Percentiles rank a stretch among this genome's conserved stretches.
Evolutionary conservation across 2,113 vertebrate genomes (phyloP).

Genomic region (Callospermophilus lateralis): DNA sequence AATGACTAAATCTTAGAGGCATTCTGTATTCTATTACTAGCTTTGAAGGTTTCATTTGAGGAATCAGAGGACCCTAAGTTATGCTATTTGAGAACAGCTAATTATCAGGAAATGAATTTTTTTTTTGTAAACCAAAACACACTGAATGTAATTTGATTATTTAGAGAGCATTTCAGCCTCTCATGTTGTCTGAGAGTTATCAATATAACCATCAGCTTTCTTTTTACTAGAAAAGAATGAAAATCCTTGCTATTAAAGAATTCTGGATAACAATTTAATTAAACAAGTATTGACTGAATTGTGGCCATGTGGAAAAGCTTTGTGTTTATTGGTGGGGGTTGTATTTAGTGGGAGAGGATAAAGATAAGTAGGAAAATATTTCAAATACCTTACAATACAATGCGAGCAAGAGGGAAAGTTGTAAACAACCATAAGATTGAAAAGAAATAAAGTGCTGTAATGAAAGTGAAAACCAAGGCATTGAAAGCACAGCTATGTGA

Average conservation of each 20-base stretch:
- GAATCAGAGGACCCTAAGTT: background rate
- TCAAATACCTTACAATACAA: background rate
- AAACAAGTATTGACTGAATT: background rate
- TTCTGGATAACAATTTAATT: conserved; percentile 38
- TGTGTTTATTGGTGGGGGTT: background rate
- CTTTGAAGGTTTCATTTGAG: conserved; percentile 11
- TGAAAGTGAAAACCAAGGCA: background rate
- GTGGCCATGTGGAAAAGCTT: background rate
- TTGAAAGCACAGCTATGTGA: background rate
- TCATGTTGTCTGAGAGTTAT: background rate
- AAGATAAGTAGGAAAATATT: conserved; percentile 42
- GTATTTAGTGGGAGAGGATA: background rate
- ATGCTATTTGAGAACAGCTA: background rate
- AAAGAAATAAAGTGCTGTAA: background rate
- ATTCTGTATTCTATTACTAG: background rate
- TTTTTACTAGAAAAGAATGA: conserved; percentile 40
- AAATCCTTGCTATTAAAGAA: conserved; percentile 4
- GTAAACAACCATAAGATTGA: background rate
- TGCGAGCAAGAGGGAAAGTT: background rate
- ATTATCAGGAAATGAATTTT: background rate
- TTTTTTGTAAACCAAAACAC: background rate
- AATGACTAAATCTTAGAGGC: background rate
- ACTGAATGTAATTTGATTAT: background rate
- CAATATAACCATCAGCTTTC: background rate
- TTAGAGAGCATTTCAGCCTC: background rate